A percentile compares a stretch with the other conserved stretches of the same genome.
Conservation (phyloP, 1,140 invertebrate species). For the Philotrypesis tridentata region DNA sequence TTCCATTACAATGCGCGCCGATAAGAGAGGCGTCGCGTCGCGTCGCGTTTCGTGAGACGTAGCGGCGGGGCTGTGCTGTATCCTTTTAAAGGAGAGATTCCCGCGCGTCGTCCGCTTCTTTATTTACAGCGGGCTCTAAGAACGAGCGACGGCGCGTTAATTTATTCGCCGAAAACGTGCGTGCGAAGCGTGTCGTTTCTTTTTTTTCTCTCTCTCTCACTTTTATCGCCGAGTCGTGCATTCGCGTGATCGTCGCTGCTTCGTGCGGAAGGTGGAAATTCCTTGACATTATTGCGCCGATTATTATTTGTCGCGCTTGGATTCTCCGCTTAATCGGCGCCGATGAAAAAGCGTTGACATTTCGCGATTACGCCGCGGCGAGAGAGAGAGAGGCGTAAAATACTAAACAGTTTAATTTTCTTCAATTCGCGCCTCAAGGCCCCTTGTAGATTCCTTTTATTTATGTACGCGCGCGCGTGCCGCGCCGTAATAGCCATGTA, state of each 20-base stretch:
- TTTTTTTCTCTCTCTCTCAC: too few relatives aligned
- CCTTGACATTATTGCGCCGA: not conserved
- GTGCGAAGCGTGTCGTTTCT: too few relatives aligned
- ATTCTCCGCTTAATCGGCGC: not conserved
- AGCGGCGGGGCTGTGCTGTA: too few relatives aligned
- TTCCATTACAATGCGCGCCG: constrained; percentile 22
- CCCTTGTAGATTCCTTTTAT: not conserved
- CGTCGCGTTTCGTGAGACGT: constrained; percentile 4
- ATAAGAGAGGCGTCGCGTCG: constrained; percentile 9
- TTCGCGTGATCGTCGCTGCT: too few relatives aligned
- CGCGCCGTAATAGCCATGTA: too few relatives aligned
- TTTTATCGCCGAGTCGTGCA: too few relatives aligned
- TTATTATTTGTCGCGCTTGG: too few relatives aligned
- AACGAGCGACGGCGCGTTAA: too few relatives aligned
- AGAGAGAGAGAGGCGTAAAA: not conserved
- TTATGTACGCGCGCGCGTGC: not conserved
- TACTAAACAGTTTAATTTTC: not conserved
- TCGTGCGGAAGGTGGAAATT: too few relatives aligned
- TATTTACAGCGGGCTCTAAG: too few relatives aligned
- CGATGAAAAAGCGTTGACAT: not conserved
- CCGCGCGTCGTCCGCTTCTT: not conserved
- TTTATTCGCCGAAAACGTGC: too few relatives aligned
- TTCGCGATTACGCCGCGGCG: not conserved
- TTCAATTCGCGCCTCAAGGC: not conserved
- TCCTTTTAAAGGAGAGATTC: not conserved